Conservation (phyloP, 2,113 vertebrate genomes). For the Carassius carassius region DNA sequence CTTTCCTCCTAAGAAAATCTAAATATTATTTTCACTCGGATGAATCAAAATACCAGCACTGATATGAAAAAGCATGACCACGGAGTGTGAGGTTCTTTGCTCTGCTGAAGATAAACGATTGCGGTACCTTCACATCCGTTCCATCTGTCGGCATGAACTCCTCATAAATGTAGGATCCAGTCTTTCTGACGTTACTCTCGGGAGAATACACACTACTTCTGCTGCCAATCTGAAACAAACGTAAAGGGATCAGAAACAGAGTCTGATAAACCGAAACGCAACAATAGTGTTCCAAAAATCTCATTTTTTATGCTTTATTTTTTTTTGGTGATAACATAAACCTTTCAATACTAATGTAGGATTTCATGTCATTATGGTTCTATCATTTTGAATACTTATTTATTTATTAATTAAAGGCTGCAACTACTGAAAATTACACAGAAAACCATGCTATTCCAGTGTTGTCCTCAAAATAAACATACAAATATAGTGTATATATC, state of each 20-base stretch:
- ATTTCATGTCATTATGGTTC: neutral
- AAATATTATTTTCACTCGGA: neutral
- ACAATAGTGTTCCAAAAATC: no score
- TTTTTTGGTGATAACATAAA: neutral
- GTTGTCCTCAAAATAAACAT: no score
- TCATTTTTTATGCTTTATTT: no score
- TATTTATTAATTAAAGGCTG: no score
- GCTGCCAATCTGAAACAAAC: conserved; percentile 88
- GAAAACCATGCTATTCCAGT: no score
- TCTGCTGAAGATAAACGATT: neutral
- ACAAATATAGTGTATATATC: no score
- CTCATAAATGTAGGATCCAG: conserved; percentile 90
- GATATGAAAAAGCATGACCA: neutral
- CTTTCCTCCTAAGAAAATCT: neutral
- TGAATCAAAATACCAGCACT: neutral
- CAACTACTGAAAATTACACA: no score
- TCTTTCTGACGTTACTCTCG: conserved; percentile 89
- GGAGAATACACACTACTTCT: conserved; percentile 91
- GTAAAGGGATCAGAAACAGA: neutral
- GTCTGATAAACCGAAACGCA: neutral
- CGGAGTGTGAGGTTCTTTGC: neutral
- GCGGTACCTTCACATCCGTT: conserved; percentile 87
- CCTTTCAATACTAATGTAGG: neutral
- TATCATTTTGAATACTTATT: neutral
- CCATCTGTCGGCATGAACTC: conserved; percentile 94